Conservation (phyloP, 2,888 invertebrate species). For the Lordiphosa fenestrarum region DNA sequence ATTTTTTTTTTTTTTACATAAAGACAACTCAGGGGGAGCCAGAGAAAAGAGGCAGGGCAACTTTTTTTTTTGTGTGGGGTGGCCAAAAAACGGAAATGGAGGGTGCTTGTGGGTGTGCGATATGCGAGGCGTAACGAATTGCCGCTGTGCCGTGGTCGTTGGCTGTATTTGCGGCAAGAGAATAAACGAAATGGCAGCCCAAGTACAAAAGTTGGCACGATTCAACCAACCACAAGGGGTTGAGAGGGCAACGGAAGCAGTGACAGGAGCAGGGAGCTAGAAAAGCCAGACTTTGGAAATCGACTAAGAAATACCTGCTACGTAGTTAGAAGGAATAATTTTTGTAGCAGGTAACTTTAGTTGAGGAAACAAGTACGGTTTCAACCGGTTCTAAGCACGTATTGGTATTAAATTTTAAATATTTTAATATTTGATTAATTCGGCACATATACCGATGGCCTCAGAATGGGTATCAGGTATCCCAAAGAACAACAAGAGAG, state of each 20-base stretch:
- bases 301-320: slow-evolving; percentile 11
- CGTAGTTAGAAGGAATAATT: no score
- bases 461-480: slow-evolving; percentile 14
- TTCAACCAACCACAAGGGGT: slow-evolving; percentile 21
- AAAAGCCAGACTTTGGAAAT: background rate
- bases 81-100: slow-evolving; percentile 40
- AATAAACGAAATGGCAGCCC: slow-evolving; percentile 55
- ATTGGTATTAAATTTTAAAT: no score
- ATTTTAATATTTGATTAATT: no score
- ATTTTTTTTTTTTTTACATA: slow-evolving; percentile 19
- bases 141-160: slow-evolving; percentile 18
- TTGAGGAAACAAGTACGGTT: no score
- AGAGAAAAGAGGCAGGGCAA: slow-evolving; percentile 11
- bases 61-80: slow-evolving; percentile 23
- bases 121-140: slow-evolving; percentile 58
- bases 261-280: background rate
- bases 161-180: slow-evolving; percentile 43
- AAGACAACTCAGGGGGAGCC: slow-evolving; percentile 1
- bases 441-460: background rate
- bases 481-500: background rate
- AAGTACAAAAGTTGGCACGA: slow-evolving; percentile 51
- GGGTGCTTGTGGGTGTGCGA: slow-evolving; percentile 47
- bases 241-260: slow-evolving; percentile 15
- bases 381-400: no score
- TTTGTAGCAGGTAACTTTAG: no score